Evolutionary conservation across 2,888 invertebrate species (phyloP).

Genomic region (Xiphydria camelus): DNA sequence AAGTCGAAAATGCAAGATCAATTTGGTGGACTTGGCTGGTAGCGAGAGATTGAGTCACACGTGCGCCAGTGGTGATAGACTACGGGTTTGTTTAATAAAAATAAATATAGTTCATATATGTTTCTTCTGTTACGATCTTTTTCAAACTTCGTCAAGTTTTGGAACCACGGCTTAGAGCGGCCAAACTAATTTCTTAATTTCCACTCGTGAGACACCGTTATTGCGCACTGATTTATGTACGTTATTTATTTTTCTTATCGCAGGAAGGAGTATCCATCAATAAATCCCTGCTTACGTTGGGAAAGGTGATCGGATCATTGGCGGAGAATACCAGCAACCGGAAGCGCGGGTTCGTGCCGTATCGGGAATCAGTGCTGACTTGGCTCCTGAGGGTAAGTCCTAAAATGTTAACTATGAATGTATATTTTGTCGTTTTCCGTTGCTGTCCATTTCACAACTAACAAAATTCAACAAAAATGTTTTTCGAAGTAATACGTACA

Average conservation of each 20-base stretch:
- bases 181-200: too few species aligned
- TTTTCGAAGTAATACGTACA: neutral
- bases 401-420: slow-evolving; percentile 12
- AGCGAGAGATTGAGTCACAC: slow-evolving; percentile 74
- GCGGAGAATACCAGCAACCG: slow-evolving; percentile 64
- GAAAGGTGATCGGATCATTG: slow-evolving; percentile 78
- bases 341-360: slow-evolving; percentile 70
- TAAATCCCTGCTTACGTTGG: slow-evolving; percentile 74
- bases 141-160: neutral
- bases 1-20: slow-evolving; percentile 71
- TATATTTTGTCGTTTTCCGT: too few species aligned
- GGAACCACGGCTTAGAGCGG: too few species aligned
- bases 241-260: neutral
- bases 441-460: too few species aligned
- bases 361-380: slow-evolving; percentile 79
- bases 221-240: too few species aligned
- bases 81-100: slow-evolving; percentile 54
- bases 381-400: slow-evolving; percentile 72
- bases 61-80: slow-evolving; percentile 69
- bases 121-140: neutral
- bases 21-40: slow-evolving; percentile 80
- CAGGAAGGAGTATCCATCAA: slow-evolving; percentile 76
- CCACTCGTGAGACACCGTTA: too few species aligned
- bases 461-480: neutral
- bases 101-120: too few species aligned